Base-by-base conservation (phyloP, 2,797 vertebrate species). In the Glyptemys insculpta region DNA sequence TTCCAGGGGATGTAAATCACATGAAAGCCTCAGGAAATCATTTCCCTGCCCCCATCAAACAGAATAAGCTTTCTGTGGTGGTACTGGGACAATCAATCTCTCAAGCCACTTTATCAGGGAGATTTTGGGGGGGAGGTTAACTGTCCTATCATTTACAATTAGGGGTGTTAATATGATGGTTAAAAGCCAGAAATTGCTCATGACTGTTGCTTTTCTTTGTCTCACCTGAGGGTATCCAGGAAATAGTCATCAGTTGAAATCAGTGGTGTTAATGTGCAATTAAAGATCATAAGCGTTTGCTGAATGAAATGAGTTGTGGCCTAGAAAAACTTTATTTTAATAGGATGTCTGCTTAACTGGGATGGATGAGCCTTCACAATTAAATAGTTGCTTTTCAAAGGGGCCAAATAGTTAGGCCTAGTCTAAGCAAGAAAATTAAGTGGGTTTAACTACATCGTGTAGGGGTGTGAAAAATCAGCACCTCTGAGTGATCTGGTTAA, bases 151-250 rank as follows among this genome's bases (percentile, higher is more conserved):
- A 65, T 82, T 95, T 94, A 68, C 78, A 94, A 90, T 96, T 96
- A 91, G 41, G 86, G 29, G 87, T 94, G 88, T 86, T 96, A 96
- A 96, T 97, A 94, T 82, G 92, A 80, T 90, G 84, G 83, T 59
- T 96, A 96, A 97, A 96, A 95, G 94, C 96, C 93, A 96, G 84
- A 86, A 96, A 94, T 95, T 94, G 92, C 62, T 97, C 93, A 86
- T 65, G 85, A 84, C 74, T 87, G 92, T 50, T 18, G 27, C 19
- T 81, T 72, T 72, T 72, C n/a, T 72, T 41, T 85, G 76, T 31
- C 27, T 85, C 89, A 87, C 91, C 78, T 78, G 85, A 96, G 12
- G 6, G 72, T 49, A 93, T 34, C 72, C 9, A 34, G 94, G 91
- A 94, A 94, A 94, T 91, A 82, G 65, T 89, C 86, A 93, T 88